Percentiles rank a stretch among this genome's conserved stretches.
phyloP scores from a whole-genome alignment of 1,140 invertebrate species.

The Drosophila sturtevanti region DNA sequence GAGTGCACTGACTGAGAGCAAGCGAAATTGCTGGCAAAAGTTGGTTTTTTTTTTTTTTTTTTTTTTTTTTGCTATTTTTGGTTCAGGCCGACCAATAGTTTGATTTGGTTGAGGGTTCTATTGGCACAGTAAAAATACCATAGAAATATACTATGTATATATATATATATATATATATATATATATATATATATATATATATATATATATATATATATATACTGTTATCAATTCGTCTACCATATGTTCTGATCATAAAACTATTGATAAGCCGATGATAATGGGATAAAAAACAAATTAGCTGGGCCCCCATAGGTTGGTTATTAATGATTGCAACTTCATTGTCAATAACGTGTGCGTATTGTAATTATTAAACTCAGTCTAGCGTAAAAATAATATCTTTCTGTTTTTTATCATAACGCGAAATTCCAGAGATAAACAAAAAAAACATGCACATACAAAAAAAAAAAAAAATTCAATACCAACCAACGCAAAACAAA shows the following conservation, averaged over 20 bases:
- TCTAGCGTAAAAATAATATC: conserved; percentile 24
- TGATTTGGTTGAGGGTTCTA: no score
- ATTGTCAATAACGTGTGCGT: conserved; percentile 8
- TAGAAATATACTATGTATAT: no score
- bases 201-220: not conserved
- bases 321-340: conserved; percentile 30
- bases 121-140: not conserved
- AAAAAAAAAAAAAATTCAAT: conserved; percentile 10
- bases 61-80: no score
- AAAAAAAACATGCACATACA: not conserved
- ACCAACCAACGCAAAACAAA: not conserved
- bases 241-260: conserved; percentile 59
- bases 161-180: no score
- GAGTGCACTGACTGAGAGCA: conserved; percentile 23
- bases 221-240: conserved; percentile 30
- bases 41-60: no score
- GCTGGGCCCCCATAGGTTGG: conserved; percentile 9
- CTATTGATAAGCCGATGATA: conserved; percentile 44
- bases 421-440: conserved; percentile 34
- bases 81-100: no score
- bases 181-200: no score
- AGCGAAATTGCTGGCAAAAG: not conserved
- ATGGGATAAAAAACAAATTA: conserved; percentile 48
- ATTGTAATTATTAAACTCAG: conserved; percentile 49
- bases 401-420: conserved; percentile 38